These are phyloP conservation scores for Eulithis testata DNA, from an alignment of 2,888 invertebrate genomes.

Conservation along the genomic window DNA sequence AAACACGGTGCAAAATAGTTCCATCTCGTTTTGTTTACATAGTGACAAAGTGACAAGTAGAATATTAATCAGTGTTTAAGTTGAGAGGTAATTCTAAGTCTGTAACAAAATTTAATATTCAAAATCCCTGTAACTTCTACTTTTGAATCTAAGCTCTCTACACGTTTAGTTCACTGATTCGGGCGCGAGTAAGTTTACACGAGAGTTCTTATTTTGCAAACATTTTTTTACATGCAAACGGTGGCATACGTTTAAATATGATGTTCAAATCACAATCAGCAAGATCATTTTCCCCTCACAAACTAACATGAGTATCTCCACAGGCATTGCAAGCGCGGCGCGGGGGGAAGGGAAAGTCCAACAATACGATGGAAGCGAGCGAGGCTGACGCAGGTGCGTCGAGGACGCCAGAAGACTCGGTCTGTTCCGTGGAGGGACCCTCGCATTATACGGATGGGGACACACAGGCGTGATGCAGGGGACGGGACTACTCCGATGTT, in stretches of 20 bases:
- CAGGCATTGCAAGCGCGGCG: slow-evolving; percentile 91
- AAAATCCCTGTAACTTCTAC: background rate
- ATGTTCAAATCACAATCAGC: slow-evolving; percentile 19
- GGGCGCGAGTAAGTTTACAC: too few species aligned
- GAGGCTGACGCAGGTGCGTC: slow-evolving; percentile 91
- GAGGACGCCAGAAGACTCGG: slow-evolving; percentile 95
- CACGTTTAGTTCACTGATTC: too few species aligned
- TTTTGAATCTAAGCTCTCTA: too few species aligned
- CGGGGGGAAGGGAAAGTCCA: slow-evolving; percentile 81
- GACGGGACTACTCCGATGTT: slow-evolving; percentile 42
- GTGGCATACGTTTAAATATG: too few species aligned
- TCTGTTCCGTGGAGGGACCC: slow-evolving; percentile 94
- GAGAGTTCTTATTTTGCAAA: too few species aligned
- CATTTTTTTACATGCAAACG: too few species aligned
- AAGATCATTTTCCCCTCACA: background rate
- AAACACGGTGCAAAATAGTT: too few species aligned
- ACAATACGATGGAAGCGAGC: slow-evolving; percentile 86
- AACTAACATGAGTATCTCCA: slow-evolving; percentile 2
- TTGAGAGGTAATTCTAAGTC: too few species aligned
- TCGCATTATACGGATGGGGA: slow-evolving; percentile 87
- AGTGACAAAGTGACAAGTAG: too few species aligned
- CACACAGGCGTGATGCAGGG: slow-evolving; percentile 70
- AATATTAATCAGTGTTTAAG: too few species aligned
- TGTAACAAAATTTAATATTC: too few species aligned
- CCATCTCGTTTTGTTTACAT: too few species aligned